Evolutionary conservation across 2,888 invertebrate species (phyloP), one percentile per base, ranked within the genome.

Genomic region (Temnothorax rugatulus): DNA sequence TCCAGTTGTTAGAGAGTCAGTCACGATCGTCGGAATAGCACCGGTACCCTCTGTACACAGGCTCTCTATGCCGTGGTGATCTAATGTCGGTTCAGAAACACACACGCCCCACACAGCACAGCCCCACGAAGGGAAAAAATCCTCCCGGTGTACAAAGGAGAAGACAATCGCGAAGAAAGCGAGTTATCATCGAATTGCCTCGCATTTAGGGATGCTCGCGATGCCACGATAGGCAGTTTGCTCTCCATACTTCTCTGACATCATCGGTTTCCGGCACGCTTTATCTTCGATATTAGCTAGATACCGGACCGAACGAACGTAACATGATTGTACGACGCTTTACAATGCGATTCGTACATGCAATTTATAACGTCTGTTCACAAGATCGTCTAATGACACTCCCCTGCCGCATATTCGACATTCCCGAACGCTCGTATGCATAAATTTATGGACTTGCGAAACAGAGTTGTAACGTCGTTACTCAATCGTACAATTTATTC

Each of bases 61-160:
- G 81, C 66, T 82, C 61, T 75, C 52, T 75, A 79, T 84, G 68
- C 88, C 79, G 59, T 63, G 75, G 73, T 85, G 85, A 87, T 83
- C 86, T 84, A 87, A 84, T 84, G 82, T 87, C 79, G 83, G 83
- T 77, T 76, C 68, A 63, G 86, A 86, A 79, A 84, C 84, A 66
- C 88, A 85, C 73, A 85, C 83, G 81, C 63, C 82, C 69, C 83
- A 66, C 87, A 85, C 82, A 83, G 64, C 82, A 82, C 82, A 84
- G 86, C 79, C 44, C 54, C 75, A 50, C 63, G 25, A 63, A 59
- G 84, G 57, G 38, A 57, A 71, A 83, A 89, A 81, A 84, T 81
- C 71, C 71, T 38, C 34, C 1, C 15, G 5, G 63, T 54, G 71
- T 74, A 57, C 29, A 47, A 64, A 54, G 34, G 57, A 81, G 66